Base-by-base conservation (phyloP, 2,797 vertebrate genomes). In the Avahi laniger region DNA sequence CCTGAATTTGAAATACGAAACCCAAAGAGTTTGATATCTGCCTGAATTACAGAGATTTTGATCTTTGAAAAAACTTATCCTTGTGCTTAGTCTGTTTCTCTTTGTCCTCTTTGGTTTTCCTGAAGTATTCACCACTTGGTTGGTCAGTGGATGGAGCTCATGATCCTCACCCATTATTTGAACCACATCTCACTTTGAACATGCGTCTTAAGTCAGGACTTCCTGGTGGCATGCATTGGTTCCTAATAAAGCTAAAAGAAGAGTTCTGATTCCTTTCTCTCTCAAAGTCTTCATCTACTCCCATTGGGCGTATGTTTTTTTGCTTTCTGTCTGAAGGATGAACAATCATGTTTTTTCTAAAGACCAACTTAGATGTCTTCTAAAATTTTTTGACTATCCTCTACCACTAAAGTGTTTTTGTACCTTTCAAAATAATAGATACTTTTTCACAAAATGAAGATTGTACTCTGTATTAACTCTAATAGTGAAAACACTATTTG, bases 1-100 rank as follows among this genome's bases (percentile, higher is more conserved):
- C 41, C 90, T 95, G 59, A 57, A 54, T 89, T 91, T 85, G 83
- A 93, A 73, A 91, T 61, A 52, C 28, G 72, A 95, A 80, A 87
- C 61, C 65, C 30, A 52, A 75, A 75, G 81, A n/a, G 9, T 92
- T 95, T 80, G 50, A 4, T 63, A 17, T 80, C 28, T 86, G 18
- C 15, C 83, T 92, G 28, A 78, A 48, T 76, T 50, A 35, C 30
- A 41, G 46, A 76, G 24, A 72, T 43, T 24, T 73, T 61, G 35
- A 80, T 87, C 52, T 95, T 48, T 92, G 86, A 8, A 69, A 43
- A 46, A 12, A 52, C 15, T 4, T 30, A 14, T 15, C 18, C 15
- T 72, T 83, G 28, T 1, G 2, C 72, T 94, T 61, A 15, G 63
- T 83, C 61, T 93, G 41, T 86, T 87, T 83, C 76, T 93, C 33